Evolutionary conservation across 2,797 vertebrate genomes (phyloP).

Genomic region (Sebastes cheni): DNA sequence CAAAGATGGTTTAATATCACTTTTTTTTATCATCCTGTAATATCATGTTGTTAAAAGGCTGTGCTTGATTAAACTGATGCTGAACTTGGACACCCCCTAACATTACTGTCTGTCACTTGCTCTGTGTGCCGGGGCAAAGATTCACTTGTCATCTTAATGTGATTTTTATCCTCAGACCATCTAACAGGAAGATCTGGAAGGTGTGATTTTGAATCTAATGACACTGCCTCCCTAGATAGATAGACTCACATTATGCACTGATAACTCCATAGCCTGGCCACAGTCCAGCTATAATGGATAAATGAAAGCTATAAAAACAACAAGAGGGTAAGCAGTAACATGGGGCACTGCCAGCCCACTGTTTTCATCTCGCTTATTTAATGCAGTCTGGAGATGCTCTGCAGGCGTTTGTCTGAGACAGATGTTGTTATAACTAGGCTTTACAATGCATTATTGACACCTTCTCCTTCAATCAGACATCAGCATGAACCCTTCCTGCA

Average conservation of each 20-base stretch:
- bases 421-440: constrained; percentile 11
- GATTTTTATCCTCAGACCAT: not conserved
- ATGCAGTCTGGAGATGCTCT: constrained; percentile 14
- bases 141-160: constrained; percentile 7
- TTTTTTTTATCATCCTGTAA: not conserved
- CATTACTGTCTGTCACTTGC: not conserved
- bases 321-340: constrained; percentile 3
- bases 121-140: not conserved
- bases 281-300: constrained; percentile 15
- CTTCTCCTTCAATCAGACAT: not conserved
- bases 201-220: constrained; percentile 8
- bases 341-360: not conserved
- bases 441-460: constrained; percentile 8
- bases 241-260: constrained; percentile 1
- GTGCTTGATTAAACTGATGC: not conserved
- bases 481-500: not conserved
- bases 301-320: constrained; percentile 28
- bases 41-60: not conserved
- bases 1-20: not conserved
- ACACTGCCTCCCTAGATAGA: not conserved
- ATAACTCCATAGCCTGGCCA: constrained; percentile 8
- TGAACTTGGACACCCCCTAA: not conserved
- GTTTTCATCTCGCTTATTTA: constrained; percentile 23
- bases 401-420: constrained; percentile 16
- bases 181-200: not conserved